Base-by-base conservation (phyloP, 2,113 vertebrate species). In the Suncus etruscus region DNA sequence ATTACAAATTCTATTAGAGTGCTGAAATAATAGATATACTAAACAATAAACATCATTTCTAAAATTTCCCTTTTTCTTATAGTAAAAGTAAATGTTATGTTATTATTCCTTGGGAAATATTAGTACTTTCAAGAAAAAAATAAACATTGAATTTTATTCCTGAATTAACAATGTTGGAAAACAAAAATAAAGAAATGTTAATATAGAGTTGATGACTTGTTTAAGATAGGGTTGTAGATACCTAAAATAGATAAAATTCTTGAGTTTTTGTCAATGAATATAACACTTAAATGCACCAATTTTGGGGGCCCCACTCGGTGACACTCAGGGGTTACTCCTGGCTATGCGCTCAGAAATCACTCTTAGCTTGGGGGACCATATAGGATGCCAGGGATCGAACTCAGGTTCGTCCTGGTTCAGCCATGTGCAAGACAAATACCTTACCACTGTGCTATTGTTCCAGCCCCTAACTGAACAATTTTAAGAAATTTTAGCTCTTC, bases 101-200 rank as follows among this genome's bases (percentile, higher is more conserved):
- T 85, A 39, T 0, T 20, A 54, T 20, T 83, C 51, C 27, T n/a
- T 91, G 27, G 45, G 31, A 80, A 86, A 69, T 83, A 58, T 66
- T 68, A 54, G 32, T 14, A 32, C 27, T 79, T 82, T 90, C 39
- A 94, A 18, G 31, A 73, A 7, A 58, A 83, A 89, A 83, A 29
- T 15, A 15, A 45, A 63, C 25, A 70, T 45, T 84, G 7, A 27
- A 22, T 39, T 45, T 6, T 25, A 3, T 18, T 14, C 2, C 1
- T 51, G 11, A 80, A 86, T 48, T 82, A 92, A 80, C 54, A 45
- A 83, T 25, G n/a, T 83, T 69, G 1, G 10, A 89, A 90, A 15
- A 45, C 61, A 92, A 90, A 83, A 87, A 10, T 8, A 88, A 80
- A 91, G n/a, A 27, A 45, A 3, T 88, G 50, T 31, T 18, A 86